These are phyloP conservation scores for Aphelinus atriplicis DNA, from an alignment of 1,140 invertebrate species.

Conservation along the genomic window DNA sequence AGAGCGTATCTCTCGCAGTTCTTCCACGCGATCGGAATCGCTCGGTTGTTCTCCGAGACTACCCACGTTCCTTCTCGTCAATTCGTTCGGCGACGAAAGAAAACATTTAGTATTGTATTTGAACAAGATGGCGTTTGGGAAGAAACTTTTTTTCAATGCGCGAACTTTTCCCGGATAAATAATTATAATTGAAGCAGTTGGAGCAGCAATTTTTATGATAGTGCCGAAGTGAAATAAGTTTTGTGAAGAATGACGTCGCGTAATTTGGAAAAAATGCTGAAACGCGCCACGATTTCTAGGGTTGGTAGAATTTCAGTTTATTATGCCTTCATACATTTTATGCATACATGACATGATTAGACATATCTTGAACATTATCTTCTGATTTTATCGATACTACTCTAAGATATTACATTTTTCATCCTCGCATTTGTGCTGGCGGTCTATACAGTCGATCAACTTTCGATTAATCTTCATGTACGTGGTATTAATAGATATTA, in stretches of 20 bases:
- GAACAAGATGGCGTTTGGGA: no score
- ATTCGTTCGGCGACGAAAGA: no score
- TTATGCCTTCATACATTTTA: not conserved
- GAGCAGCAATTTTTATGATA: not conserved
- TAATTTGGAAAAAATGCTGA: constrained; percentile 58
- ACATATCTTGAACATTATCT: no score
- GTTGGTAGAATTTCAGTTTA: constrained; percentile 46
- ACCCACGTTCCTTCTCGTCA: not conserved
- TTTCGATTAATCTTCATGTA: no score
- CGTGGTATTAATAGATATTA: no score
- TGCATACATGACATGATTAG: no score
- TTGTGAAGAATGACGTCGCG: constrained; percentile 38
- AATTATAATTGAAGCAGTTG: not conserved
- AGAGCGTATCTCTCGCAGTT: constrained; percentile 21
- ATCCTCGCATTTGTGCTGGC: no score
- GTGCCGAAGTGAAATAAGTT: not conserved
- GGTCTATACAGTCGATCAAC: no score
- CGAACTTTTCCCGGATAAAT: not conserved
- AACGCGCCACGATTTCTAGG: constrained; percentile 53
- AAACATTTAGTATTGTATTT: no score
- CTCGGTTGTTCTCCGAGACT: constrained; percentile 1
- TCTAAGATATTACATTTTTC: no score
- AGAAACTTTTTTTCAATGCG: no score
- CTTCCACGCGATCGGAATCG: constrained; percentile 13
- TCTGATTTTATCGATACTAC: no score